These are phyloP conservation scores for Drosophila vallismaia DNA, from an alignment of 2,888 invertebrate genomes.

Conservation along the genomic window DNA sequence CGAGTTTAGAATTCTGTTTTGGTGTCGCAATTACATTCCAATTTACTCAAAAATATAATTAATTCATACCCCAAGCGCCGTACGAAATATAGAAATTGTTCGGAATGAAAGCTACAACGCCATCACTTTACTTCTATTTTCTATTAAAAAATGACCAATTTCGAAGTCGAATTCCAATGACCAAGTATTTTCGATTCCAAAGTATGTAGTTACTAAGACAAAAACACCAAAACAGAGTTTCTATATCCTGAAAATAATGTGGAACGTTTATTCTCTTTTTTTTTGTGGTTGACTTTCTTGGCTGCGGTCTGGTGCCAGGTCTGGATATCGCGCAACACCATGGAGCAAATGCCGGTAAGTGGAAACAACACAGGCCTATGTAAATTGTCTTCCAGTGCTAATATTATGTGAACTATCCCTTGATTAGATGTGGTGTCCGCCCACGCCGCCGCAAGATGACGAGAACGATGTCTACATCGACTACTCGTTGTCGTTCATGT, in stretches of 20 bases:
- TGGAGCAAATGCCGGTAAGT: constrained; percentile 93
- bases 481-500: constrained; percentile 92
- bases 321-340: constrained; percentile 89
- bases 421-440: constrained; percentile 97
- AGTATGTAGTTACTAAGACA: constrained; percentile 43
- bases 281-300: constrained; percentile 52
- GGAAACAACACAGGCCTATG: neutral
- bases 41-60: neutral
- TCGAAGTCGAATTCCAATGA: neutral
- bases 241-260: constrained; percentile 80
- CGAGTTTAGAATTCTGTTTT: constrained; percentile 82
- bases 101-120: constrained; percentile 68
- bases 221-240: constrained; percentile 83
- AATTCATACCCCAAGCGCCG: constrained; percentile 47
- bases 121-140: constrained; percentile 52
- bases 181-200: constrained; percentile 50
- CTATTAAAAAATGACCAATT: constrained; percentile 80
- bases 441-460: constrained; percentile 96
- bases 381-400: constrained; percentile 5
- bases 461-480: constrained; percentile 96
- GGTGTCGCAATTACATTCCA: constrained; percentile 76
- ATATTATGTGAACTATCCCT: constrained; percentile 11
- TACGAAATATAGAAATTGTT: constrained; percentile 61
- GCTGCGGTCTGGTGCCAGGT: constrained; percentile 85
- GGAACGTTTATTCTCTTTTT: constrained; percentile 76